Evolutionary conservation across 2,797 vertebrate genomes (phyloP).

Genomic region (Pangasius krempfi): DNA sequence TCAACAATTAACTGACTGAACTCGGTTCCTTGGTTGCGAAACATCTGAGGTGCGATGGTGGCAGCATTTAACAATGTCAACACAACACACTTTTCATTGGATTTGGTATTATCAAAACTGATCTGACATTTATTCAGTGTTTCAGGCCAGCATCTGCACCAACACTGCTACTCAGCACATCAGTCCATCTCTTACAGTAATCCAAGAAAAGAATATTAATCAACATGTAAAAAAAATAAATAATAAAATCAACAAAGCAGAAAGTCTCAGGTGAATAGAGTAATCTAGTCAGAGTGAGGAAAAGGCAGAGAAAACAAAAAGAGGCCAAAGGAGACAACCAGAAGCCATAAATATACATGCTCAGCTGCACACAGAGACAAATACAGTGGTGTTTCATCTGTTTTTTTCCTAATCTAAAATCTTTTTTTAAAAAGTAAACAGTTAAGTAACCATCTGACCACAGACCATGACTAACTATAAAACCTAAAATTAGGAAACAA

Average conservation of each 20-base stretch:
- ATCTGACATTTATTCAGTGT: neutral
- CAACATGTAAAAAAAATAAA: neutral
- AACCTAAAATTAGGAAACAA: neutral
- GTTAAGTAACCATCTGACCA: neutral
- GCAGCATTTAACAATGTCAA: neutral
- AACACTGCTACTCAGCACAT: neutral
- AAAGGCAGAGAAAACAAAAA: neutral
- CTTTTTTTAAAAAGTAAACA: neutral
- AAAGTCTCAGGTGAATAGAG: neutral
- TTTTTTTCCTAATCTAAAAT: neutral
- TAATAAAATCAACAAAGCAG: neutral
- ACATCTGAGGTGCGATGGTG: neutral
- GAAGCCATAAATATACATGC: neutral
- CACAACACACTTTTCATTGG: neutral
- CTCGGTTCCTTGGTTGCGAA: neutral
- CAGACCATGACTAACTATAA: constrained; percentile 1
- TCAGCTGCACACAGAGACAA: neutral
- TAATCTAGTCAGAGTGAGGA: neutral
- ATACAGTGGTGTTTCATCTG: neutral
- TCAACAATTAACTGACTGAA: neutral
- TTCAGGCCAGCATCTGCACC: neutral
- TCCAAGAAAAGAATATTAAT: neutral
- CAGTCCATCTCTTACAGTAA: neutral
- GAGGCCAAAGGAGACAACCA: neutral
- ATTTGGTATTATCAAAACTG: neutral